Evolutionary conservation across 1,140 invertebrate species (phyloP).

Genomic region (Telenomus remus): DNA sequence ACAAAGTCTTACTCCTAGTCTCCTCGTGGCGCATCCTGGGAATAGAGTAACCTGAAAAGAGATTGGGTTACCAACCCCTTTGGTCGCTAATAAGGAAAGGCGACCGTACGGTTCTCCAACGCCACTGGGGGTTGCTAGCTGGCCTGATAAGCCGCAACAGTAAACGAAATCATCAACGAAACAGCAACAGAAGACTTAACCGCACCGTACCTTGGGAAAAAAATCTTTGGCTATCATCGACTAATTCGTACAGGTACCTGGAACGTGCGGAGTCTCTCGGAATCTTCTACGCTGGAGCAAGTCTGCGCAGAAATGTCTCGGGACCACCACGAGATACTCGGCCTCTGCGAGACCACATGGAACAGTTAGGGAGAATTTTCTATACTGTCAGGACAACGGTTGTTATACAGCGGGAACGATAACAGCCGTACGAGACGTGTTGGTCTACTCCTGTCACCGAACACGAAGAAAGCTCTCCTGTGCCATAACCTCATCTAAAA

Average conservation of each 20-base stretch:
- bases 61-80: conserved; percentile 2
- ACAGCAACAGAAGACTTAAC: neutral
- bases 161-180: conserved; percentile 2
- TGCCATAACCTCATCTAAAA: neutral
- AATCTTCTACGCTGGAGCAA: neutral
- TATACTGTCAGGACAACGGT: conserved; percentile 1
- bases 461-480: conserved; percentile 3
- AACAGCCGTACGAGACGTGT: conserved; percentile 4
- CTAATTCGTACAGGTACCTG: neutral
- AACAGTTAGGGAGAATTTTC: neutral
- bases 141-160: conserved; percentile 8
- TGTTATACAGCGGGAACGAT: conserved; percentile 2
- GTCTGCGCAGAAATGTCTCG: neutral
- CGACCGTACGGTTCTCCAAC: neutral
- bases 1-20: conserved; percentile 6
- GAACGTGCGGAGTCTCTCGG: neutral
- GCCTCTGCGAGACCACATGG: conserved; percentile 2
- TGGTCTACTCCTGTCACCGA: neutral
- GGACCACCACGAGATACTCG: neutral
- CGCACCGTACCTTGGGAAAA: neutral
- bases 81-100: no score
- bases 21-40: conserved; percentile 7
- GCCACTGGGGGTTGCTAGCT: conserved; percentile 4
- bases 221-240: neutral
- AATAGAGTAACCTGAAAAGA: conserved; percentile 1